A percentile compares a stretch with the other conserved stretches of the same genome.
These are phyloP conservation scores for Drosophila hawaiiensis DNA, from an alignment of 2,888 invertebrate genomes.

Conservation along the genomic window DNA sequence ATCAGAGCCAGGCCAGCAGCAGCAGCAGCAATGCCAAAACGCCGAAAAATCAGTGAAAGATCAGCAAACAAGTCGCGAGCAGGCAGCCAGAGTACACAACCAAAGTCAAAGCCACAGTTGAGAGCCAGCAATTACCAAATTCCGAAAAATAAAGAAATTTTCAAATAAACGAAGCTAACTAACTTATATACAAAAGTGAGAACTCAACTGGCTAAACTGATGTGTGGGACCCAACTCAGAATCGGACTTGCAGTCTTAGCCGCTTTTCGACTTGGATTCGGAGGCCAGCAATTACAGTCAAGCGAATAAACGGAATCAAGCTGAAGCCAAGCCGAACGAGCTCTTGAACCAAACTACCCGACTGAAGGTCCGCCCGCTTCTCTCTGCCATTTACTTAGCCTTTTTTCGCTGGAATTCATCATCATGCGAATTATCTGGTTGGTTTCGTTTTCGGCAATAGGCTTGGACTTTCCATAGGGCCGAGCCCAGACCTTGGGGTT, in stretches of 20 bases:
- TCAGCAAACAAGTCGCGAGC: conserved; percentile 67
- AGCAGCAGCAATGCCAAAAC: conserved; percentile 46
- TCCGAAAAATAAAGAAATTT: conserved; percentile 81
- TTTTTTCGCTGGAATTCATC: conserved; percentile 80
- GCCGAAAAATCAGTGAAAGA: conserved; percentile 70
- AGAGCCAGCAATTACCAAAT: conserved; percentile 78
- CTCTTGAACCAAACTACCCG: conserved; percentile 17
- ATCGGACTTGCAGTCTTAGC: conserved; percentile 20
- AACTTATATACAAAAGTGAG: conserved; percentile 65
- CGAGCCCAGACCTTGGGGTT: conserved; percentile 16
- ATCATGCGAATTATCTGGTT: conserved; percentile 74
- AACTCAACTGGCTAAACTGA: conserved; percentile 65
- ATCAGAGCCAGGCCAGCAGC: conserved; percentile 20
- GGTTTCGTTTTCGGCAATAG: conserved; percentile 58
- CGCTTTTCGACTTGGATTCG: conserved; percentile 4
- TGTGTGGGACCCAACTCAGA: conserved; percentile 58
- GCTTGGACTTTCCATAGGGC: conserved; percentile 41
- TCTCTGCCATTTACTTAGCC: conserved; percentile 68
- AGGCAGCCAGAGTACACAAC: conserved; percentile 6
- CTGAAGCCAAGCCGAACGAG: conserved; percentile 29
- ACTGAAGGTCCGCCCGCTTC: conserved; percentile 16
- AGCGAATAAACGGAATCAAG: conserved; percentile 58
- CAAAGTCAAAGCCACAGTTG: conserved; percentile 17
- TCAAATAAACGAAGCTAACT: conserved; percentile 74
- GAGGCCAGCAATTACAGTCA: conserved; percentile 69